Percentiles rank a stretch among this genome's conserved stretches.
Conservation (phyloP, 2,113 vertebrate genomes). For the Macaca nemestrina region DNA sequence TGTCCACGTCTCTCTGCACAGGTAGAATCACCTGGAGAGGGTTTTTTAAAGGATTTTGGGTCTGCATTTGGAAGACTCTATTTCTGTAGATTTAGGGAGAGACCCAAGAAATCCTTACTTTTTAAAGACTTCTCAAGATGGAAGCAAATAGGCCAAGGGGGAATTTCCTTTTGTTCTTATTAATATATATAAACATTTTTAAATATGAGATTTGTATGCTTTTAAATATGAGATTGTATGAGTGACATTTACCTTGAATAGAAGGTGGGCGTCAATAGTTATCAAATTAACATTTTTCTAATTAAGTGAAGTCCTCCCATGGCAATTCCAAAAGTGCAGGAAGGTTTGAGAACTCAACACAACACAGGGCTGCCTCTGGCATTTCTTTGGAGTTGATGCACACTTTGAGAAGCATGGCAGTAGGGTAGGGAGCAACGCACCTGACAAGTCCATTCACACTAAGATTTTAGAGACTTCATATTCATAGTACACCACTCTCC, state of each 20-base stretch:
- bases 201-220: neutral
- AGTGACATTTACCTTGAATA: slow-evolving; percentile 39
- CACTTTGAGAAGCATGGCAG: neutral
- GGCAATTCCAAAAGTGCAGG: neutral
- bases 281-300: slow-evolving; percentile 41
- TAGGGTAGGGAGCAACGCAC: neutral
- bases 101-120: neutral
- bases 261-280: neutral
- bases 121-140: neutral
- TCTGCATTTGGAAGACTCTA: neutral
- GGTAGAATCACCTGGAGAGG: neutral
- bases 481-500: neutral
- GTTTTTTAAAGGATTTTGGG: neutral
- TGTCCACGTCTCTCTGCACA: neutral
- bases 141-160: neutral
- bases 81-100: neutral
- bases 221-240: neutral
- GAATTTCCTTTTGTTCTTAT: neutral
- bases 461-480: neutral
- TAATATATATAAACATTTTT: neutral
- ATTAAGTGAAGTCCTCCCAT: neutral
- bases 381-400: neutral
- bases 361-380: neutral
- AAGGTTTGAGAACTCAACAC: neutral
- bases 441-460: neutral